These are phyloP conservation scores for Spermophilus dauricus DNA, from an alignment of 2,113 vertebrate genomes.

Conservation along the genomic window DNA sequence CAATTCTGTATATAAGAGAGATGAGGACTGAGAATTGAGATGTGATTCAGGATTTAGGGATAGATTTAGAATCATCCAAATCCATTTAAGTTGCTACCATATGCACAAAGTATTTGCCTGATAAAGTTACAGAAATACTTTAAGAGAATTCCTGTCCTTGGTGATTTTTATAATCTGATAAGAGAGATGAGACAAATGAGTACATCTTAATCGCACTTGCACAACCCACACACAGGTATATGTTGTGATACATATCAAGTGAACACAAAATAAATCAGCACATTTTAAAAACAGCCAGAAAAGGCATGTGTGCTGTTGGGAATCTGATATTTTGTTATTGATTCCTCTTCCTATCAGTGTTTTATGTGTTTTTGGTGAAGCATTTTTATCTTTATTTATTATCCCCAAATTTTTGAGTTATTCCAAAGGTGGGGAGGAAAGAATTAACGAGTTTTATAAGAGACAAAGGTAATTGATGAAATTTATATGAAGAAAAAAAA, in stretches of 20 bases:
- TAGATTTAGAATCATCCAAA: neutral
- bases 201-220: neutral
- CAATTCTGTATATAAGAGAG: conserved; percentile 34
- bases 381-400: neutral
- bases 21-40: conserved; percentile 21
- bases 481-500: neutral
- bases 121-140: neutral
- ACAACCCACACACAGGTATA: neutral
- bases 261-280: neutral
- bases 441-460: neutral
- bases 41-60: neutral
- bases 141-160: neutral
- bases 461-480: neutral
- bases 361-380: neutral
- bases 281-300: neutral
- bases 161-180: neutral
- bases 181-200: neutral
- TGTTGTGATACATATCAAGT: neutral
- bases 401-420: neutral
- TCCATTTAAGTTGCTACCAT: neutral
- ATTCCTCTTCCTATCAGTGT: neutral
- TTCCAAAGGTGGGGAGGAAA: neutral
- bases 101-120: neutral
- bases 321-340: neutral
- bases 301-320: neutral